These are phyloP conservation scores for Sitobion miscanthi DNA, from an alignment of 1,140 invertebrate species.

Conservation along the genomic window DNA sequence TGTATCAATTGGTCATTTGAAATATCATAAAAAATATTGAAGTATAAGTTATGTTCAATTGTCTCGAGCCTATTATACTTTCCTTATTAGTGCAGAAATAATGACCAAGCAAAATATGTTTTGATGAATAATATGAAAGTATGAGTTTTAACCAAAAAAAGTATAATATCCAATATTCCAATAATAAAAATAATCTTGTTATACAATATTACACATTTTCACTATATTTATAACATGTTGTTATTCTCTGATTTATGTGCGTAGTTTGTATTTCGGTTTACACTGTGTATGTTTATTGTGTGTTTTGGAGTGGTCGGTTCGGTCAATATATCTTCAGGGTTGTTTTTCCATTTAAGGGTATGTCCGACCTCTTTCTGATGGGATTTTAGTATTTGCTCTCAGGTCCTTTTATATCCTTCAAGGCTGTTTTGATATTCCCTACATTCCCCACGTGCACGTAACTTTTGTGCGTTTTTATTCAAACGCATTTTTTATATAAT, in stretches of 20 bases:
- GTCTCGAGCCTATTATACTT: neutral
- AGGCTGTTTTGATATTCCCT: neutral
- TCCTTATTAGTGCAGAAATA: neutral
- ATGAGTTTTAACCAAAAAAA: neutral
- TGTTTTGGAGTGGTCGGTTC: constrained; percentile 50
- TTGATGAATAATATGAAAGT: neutral
- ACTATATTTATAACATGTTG: constrained; percentile 2
- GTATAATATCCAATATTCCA: neutral
- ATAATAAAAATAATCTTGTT: neutral
- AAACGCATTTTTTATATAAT: neutral
- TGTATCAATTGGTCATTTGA: neutral
- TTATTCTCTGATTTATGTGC: neutral
- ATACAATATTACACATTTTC: neutral
- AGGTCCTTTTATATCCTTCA: neutral
- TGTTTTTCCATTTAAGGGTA: constrained; percentile 27
- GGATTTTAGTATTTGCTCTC: constrained; percentile 46
- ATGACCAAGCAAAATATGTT: neutral
- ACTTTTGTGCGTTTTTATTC: neutral
- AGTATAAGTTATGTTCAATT: neutral
- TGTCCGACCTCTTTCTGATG: constrained; percentile 34
- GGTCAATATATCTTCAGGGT: constrained; percentile 52
- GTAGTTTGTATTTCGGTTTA: neutral
- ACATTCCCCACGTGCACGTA: neutral
- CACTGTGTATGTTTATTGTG: constrained; percentile 32
- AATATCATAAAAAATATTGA: neutral